Evolutionary conservation across 1,140 invertebrate genomes (phyloP).

Genomic region (Bombus confusus): DNA sequence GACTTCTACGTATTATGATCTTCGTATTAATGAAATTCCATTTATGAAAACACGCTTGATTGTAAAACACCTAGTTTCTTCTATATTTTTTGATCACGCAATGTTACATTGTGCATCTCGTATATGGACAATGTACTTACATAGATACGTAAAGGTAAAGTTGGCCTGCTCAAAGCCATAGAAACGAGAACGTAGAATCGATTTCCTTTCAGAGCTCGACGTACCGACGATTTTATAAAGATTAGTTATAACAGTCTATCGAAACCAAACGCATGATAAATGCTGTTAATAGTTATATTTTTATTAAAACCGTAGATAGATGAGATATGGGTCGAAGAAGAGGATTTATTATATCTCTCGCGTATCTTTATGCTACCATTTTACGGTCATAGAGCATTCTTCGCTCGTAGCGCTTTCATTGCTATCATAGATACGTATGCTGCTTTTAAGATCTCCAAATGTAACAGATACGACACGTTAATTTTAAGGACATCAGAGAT

Average conservation of each 20-base stretch:
- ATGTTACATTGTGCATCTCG: too few relatives aligned
- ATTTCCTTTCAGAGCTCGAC: constrained; percentile 1
- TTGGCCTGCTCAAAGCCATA: neutral
- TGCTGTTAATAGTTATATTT: constrained; percentile 8
- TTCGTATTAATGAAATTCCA: neutral
- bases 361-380: constrained; percentile 30
- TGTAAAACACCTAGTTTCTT: neutral
- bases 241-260: neutral
- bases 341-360: neutral
- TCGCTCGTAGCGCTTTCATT: constrained; percentile 53
- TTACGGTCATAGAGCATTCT: constrained; percentile 29
- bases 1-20: neutral
- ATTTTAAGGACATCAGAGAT: neutral
- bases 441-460: constrained; percentile 22
- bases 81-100: neutral
- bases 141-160: neutral
- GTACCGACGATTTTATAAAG: neutral
- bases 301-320: constrained; percentile 1
- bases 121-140: too few relatives aligned
- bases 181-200: neutral
- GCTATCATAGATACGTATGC: constrained; percentile 46
- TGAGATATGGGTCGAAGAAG: neutral
- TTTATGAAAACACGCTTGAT: neutral
- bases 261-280: neutral
- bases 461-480: neutral